Evolutionary conservation across 2,888 invertebrate genomes (phyloP), one percentile per base, ranked within the genome.

Genomic region (Limnephilus marmoratus): DNA sequence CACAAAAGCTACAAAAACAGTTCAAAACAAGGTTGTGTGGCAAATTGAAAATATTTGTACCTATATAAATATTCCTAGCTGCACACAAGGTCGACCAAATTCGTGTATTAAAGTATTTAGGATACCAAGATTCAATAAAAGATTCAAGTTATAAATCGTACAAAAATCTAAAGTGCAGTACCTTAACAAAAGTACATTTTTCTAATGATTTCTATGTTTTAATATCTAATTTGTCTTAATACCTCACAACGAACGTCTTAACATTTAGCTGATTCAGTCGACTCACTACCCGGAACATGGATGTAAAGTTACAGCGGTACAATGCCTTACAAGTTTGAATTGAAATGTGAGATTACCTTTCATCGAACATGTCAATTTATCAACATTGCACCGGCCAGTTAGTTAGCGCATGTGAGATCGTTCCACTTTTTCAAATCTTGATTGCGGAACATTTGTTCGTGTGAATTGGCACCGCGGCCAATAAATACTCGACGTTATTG

Each of bases 401-500:
- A 85, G 85, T 85, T 85, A 85, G 85, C 41, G 18, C n/a, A 68
- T 68, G 53, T 68, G 53, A 68, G 41, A 31, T 88, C 80, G 88
- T 80, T 88, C 88, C 80, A 88, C 68, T 88, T 88, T 88, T 88
- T 88, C 88, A 37, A 88, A 80, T 37, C 68, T 88, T 88, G 88
- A 88, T 88, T 88, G 88, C 88, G 88, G 68, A 80, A 88, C 34
- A 88, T 88, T 88, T 37, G 34, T 88, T 80, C 90, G 90, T 90
- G 90, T 90, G 90, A 90, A 90, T 90, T 18, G 81, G 68, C 83
- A 53, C 90, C 85, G 85, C 83, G 85, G 34, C 34, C 90, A 90
- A 90, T 90, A 90, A 90, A 90, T 90, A 41, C 81, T 45, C 68
- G 1, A 45, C 7, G 85, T 90, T 90, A 92, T 92, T 92, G 91